Percentiles rank a stretch among this genome's conserved stretches.
phyloP scores from a whole-genome alignment of 1,140 invertebrate genomes.

The Aleiodes sp. region DNA sequence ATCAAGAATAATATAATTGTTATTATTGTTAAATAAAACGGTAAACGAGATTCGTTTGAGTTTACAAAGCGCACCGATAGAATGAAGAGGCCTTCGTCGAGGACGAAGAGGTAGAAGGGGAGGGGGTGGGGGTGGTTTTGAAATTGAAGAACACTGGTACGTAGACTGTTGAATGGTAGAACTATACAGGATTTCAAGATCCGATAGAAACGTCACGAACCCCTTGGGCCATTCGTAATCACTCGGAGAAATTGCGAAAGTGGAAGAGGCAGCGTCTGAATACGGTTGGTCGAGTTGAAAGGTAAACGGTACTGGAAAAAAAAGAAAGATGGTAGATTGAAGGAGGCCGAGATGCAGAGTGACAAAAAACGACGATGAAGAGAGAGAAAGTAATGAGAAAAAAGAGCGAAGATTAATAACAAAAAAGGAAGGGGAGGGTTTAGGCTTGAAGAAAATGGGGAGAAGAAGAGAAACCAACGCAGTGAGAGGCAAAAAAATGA shows the following conservation, averaged over 20 bases:
- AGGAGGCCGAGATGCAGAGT: background rate
- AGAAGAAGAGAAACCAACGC: background rate
- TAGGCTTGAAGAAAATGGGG: background rate
- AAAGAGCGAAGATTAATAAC: background rate
- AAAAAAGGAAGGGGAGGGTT: background rate
- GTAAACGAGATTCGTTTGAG: background rate
- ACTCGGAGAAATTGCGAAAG: conserved; percentile 31
- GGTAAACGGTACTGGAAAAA: conserved; percentile 19
- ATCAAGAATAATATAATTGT: no score
- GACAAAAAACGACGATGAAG: no score
- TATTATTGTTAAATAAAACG: background rate
- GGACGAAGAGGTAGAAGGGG: no score
- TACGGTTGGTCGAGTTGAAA: conserved; percentile 25
- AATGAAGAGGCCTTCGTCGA: no score
- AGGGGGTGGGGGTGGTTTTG: no score
- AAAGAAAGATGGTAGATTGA: background rate
- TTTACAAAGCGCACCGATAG: background rate
- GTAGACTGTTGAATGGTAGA: background rate
- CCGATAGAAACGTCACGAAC: conserved; percentile 34
- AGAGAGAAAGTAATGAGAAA: no score
- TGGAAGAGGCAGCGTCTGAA: conserved; percentile 14
- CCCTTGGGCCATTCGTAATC: conserved; percentile 32
- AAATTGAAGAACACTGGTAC: background rate
- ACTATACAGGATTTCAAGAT: conserved; percentile 19
- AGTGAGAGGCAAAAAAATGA: no score